Evolutionary conservation across 2,797 vertebrate species (phyloP).

Genomic region (Masticophis lateralis): DNA sequence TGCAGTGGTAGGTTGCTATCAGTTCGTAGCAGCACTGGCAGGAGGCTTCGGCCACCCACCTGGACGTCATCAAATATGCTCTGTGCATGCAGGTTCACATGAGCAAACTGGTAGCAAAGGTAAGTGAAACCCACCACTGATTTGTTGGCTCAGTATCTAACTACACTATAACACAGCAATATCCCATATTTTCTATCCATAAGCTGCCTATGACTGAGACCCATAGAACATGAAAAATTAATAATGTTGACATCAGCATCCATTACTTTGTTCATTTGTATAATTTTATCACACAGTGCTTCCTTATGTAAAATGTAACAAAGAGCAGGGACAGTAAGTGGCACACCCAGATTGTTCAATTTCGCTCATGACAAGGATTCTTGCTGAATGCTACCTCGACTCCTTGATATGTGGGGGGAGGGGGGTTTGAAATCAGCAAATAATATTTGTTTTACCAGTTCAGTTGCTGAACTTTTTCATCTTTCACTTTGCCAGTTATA

Average conservation of each 20-base stretch:
- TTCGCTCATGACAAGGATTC: background rate
- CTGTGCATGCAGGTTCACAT: no score
- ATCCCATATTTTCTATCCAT: background rate
- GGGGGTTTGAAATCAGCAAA: background rate
- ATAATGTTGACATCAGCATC: background rate
- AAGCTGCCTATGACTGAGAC: background rate
- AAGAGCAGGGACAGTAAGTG: background rate
- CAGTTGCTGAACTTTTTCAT: background rate
- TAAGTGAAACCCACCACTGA: no score
- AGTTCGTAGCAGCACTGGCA: no score
- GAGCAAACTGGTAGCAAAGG: no score
- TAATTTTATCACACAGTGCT: background rate
- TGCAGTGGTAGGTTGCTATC: no score
- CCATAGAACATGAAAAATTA: background rate
- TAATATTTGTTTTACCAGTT: background rate
- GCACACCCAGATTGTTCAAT: background rate
- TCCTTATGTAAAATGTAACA: background rate
- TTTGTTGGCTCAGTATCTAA: background rate
- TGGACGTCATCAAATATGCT: no score
- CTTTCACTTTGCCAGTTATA: background rate
- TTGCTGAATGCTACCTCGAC: background rate
- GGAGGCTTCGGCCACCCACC: no score
- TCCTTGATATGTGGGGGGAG: background rate
- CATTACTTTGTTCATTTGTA: background rate
- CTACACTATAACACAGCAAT: background rate